Percentiles rank a stretch among this genome's conserved stretches.
Conservation (phyloP, 2,888 invertebrate genomes). For the Ophioninae sp. region DNA sequence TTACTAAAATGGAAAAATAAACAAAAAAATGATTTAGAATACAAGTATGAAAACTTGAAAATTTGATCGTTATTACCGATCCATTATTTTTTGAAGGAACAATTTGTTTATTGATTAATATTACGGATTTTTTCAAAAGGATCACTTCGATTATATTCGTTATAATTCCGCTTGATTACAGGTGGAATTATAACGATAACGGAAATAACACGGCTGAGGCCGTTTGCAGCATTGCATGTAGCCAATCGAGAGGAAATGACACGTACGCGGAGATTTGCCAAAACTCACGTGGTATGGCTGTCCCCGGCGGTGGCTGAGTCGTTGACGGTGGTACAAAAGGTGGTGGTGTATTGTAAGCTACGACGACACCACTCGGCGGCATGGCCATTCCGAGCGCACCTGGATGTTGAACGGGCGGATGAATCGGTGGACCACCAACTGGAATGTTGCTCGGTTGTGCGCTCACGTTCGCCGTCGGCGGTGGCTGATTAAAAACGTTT, state of each 20-base stretch:
- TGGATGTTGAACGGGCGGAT: conserved; percentile 76
- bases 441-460: conserved; percentile 76
- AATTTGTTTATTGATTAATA: no score
- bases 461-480: conserved; percentile 71
- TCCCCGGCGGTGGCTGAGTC: conserved; percentile 75
- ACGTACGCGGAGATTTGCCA: not conserved
- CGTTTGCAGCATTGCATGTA: no score
- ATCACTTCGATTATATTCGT: no score
- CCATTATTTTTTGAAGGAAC: no score
- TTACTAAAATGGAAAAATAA: conserved; percentile 44
- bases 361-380: conserved; percentile 78
- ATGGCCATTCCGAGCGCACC: conserved; percentile 77
- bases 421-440: conserved; percentile 73
- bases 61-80: not conserved
- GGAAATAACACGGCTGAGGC: no score
- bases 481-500: conserved; percentile 77
- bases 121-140: no score
- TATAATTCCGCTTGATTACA: no score
- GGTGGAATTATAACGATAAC: no score
- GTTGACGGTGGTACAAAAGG: conserved; percentile 77
- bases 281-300: conserved; percentile 71
- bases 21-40: not conserved
- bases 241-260: not conserved
- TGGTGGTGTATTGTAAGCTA: conserved; percentile 77
- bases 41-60: not conserved